A percentile compares a stretch with the other conserved stretches of the same genome.
phyloP scores from a whole-genome alignment of 2,113 vertebrate species.

The Antechinus stuartii region DNA sequence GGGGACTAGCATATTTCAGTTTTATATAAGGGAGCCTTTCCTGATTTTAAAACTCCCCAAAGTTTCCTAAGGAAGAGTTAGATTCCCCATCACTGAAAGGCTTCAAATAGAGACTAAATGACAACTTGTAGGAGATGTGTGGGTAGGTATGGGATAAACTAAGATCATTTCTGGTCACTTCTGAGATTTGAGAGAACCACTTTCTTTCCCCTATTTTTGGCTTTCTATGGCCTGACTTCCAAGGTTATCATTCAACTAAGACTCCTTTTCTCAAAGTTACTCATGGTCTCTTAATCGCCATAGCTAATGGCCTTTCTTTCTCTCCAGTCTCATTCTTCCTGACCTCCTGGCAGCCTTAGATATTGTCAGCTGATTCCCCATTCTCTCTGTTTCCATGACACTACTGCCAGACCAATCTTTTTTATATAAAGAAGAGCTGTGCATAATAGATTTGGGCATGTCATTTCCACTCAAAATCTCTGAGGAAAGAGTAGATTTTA shows the following conservation, averaged over 20 bases:
- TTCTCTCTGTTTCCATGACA: neutral
- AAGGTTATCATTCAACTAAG: neutral
- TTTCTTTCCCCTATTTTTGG: neutral
- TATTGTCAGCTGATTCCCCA: neutral
- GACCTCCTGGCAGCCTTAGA: neutral
- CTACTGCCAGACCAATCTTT: neutral
- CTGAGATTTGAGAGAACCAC: neutral
- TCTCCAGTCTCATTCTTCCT: neutral
- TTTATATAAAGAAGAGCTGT: neutral
- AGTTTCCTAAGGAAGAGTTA: neutral
- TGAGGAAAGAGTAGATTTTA: neutral
- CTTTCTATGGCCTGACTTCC: neutral
- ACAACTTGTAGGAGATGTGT: no score
- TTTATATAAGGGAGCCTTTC: neutral
- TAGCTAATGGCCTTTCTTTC: no score
- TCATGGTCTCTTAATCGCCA: neutral
- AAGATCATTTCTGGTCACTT: neutral
- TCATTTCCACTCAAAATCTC: neutral
- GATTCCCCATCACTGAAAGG: neutral
- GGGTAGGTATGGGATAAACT: neutral
- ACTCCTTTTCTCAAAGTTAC: neutral
- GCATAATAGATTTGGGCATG: neutral
- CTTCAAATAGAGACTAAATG: neutral
- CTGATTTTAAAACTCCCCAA: neutral
- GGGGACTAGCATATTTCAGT: neutral